Evolutionary conservation across 1,140 invertebrate genomes (phyloP).

Genomic region (Phymorhynchus buccinoides): DNA sequence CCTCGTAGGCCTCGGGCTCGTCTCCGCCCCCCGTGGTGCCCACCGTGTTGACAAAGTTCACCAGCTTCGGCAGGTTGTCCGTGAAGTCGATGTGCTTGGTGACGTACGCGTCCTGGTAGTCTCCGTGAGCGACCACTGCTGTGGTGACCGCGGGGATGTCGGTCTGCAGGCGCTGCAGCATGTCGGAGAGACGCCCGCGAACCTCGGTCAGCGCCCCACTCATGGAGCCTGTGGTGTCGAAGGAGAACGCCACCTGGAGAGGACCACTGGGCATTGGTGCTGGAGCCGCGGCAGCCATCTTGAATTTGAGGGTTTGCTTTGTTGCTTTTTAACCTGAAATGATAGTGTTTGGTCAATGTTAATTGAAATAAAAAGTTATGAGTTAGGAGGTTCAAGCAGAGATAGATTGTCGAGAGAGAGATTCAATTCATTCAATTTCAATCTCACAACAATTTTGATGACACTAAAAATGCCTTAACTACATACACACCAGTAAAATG

Average conservation of each 20-base stretch:
- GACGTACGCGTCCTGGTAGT: conserved; percentile 66
- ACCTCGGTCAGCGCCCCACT: conserved; percentile 56
- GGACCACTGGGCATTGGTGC: conserved; percentile 44
- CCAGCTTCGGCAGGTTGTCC: conserved; percentile 52
- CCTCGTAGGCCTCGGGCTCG: conserved; percentile 65
- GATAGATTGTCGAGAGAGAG: too few species aligned
- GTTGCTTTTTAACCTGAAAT: too few species aligned
- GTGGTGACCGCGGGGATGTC: conserved; percentile 65
- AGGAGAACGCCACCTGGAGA: conserved; percentile 65
- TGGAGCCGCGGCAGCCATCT: too few species aligned
- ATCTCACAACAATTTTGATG: too few species aligned
- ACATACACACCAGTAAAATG: too few species aligned
- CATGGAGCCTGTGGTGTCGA: conserved; percentile 69
- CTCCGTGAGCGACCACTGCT: conserved; percentile 64
- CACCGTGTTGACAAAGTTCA: conserved; percentile 61
- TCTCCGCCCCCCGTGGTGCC: conserved; percentile 63
- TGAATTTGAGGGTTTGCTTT: too few species aligned
- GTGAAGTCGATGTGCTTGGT: conserved; percentile 63
- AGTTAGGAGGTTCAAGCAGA: too few species aligned
- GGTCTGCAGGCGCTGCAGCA: conserved; percentile 62
- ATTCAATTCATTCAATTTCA: too few species aligned
- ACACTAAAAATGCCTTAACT: too few species aligned
- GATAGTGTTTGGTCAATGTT: too few species aligned
- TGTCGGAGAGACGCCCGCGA: conserved; percentile 57
- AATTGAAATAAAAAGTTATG: too few species aligned